A percentile compares a stretch with the other conserved stretches of the same genome.
phyloP scores from a whole-genome alignment of 2,797 vertebrate genomes.

The Oceanodroma leucorhoa region DNA sequence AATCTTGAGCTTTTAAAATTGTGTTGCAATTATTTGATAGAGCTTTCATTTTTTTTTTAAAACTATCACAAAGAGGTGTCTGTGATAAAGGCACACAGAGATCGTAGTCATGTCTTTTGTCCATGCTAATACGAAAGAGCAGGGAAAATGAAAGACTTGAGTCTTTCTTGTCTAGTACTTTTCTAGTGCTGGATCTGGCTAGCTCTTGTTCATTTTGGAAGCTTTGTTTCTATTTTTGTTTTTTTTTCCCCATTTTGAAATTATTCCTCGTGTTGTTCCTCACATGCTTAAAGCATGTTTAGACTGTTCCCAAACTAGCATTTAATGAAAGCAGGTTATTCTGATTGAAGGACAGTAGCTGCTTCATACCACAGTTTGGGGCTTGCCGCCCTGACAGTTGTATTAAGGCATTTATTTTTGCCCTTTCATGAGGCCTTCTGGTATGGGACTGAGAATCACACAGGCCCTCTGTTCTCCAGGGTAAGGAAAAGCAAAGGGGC shows the following conservation, averaged over 20 bases:
- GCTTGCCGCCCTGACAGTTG: constrained; percentile 4
- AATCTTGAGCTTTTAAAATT: not conserved
- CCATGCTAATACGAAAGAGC: not conserved
- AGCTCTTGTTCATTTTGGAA: not conserved
- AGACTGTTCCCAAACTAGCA: not conserved
- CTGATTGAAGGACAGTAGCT: constrained; percentile 29
- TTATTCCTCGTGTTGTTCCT: not conserved
- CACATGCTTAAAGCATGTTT: not conserved
- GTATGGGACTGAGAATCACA: not conserved
- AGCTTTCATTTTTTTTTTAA: not conserved
- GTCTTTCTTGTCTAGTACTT: not conserved
- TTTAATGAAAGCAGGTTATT: constrained; percentile 48
- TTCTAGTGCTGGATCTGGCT: not conserved
- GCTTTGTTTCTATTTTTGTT: not conserved
- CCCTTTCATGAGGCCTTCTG: constrained; percentile 13
- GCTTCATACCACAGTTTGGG: not conserved
- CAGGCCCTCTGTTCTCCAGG: not conserved
- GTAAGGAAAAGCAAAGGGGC: not conserved
- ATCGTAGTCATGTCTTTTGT: not conserved
- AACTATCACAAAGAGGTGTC: not conserved
- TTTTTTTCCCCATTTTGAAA: not conserved
- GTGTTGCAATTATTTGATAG: not conserved
- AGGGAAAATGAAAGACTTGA: not conserved
- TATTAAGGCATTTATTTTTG: constrained; percentile 22
- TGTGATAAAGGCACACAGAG: not conserved